Evolutionary conservation across 1,140 invertebrate genomes (phyloP).

Genomic region (Cydia pomonella): DNA sequence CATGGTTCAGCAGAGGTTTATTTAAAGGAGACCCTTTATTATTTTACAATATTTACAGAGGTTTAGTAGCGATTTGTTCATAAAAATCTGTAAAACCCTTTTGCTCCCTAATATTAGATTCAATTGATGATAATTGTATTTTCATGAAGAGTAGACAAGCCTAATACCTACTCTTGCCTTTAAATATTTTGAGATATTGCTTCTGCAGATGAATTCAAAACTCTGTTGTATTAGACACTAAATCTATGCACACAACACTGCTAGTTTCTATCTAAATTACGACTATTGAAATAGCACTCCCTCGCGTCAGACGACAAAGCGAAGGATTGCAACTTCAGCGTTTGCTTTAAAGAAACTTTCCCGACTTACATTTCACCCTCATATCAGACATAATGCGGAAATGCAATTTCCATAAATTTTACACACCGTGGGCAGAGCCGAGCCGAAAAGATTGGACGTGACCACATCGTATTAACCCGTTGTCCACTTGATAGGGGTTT

Average conservation of each 20-base stretch:
- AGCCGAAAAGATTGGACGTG: slow-evolving; percentile 74
- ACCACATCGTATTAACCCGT: slow-evolving; percentile 52
- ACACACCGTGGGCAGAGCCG: slow-evolving; percentile 71
- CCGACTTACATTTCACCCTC: slow-evolving; percentile 57
- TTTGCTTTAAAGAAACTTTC: slow-evolving; percentile 41
- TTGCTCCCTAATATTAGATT: too few species aligned
- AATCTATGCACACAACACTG: background rate
- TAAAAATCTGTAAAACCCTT: too few species aligned
- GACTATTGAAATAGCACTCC: slow-evolving; percentile 20
- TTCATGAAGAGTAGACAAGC: too few species aligned
- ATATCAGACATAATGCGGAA: slow-evolving; percentile 69
- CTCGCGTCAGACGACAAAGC: background rate
- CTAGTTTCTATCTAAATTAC: slow-evolving; percentile 10
- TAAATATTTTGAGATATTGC: too few species aligned
- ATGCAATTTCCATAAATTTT: slow-evolving; percentile 80
- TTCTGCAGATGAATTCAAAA: too few species aligned
- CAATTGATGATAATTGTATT: too few species aligned
- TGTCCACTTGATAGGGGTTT: slow-evolving; percentile 32
- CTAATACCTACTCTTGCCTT: too few species aligned
- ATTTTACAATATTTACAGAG: too few species aligned
- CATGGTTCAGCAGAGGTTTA: too few species aligned
- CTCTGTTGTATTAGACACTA: too few species aligned
- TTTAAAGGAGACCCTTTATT: too few species aligned
- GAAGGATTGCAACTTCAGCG: slow-evolving; percentile 19
- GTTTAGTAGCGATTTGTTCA: too few species aligned